Conservation (phyloP, 2,113 vertebrate genomes). For the Festucalex cinctus region DNA sequence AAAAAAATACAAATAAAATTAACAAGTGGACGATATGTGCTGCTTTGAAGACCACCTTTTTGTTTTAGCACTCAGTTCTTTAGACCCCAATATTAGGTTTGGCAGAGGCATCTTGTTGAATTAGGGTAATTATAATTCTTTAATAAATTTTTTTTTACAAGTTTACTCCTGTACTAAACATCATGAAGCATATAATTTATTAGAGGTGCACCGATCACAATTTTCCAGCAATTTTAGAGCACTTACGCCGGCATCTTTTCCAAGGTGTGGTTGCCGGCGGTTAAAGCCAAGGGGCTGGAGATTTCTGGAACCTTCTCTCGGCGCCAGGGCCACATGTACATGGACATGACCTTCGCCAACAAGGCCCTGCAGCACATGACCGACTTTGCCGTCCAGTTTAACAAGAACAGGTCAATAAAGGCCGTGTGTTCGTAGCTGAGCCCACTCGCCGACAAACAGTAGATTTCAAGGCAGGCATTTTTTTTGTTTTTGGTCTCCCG, state of each 20-base stretch:
- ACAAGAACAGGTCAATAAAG: slow-evolving; percentile 91
- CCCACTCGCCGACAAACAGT: background rate
- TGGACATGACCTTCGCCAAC: slow-evolving; percentile 98
- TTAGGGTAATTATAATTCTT: too few species aligned
- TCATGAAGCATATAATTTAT: too few species aligned
- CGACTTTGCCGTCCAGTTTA: slow-evolving; percentile 98
- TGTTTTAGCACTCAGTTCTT: too few species aligned
- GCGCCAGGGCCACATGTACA: slow-evolving; percentile 96
- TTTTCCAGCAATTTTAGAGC: too few species aligned
- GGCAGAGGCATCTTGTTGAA: too few species aligned
- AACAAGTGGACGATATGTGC: too few species aligned
- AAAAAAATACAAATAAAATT: too few species aligned
- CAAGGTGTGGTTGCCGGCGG: slow-evolving; percentile 95
- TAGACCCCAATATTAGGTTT: too few species aligned
- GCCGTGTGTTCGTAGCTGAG: background rate
- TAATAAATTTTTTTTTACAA: too few species aligned
- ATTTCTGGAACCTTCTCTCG: slow-evolving; percentile 95
- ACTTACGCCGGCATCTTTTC: background rate
- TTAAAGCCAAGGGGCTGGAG: slow-evolving; percentile 96
- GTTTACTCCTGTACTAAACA: too few species aligned
- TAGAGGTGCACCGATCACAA: too few species aligned
- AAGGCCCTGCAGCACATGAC: slow-evolving; percentile 99
- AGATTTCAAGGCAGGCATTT: background rate
- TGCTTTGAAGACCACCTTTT: too few species aligned
- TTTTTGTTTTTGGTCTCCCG: background rate